Evolutionary conservation across 2,888 invertebrate genomes (phyloP).

Genomic region (Agrochola lychnidis): DNA sequence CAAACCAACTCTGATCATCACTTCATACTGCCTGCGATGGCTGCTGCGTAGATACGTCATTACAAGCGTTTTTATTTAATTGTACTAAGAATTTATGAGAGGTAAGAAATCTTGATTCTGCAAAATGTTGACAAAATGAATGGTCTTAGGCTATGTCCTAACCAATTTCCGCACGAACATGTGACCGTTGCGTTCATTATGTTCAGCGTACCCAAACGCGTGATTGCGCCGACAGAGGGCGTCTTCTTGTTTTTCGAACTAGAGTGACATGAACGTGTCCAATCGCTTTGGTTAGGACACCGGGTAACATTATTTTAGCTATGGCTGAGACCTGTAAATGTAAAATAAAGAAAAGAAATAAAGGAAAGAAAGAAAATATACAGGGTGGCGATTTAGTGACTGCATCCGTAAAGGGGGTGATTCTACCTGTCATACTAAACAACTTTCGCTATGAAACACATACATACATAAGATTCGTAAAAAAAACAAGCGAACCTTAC

Average conservation of each 20-base stretch:
- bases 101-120: constrained; percentile 1
- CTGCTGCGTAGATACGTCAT: constrained; percentile 39
- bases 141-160: not conserved
- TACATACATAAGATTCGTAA: too few relatives aligned
- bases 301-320: not conserved
- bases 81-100: not conserved
- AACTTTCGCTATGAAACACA: too few relatives aligned
- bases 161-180: not conserved
- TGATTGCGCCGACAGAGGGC: not conserved
- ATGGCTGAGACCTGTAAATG: not conserved
- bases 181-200: not conserved
- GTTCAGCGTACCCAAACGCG: not conserved
- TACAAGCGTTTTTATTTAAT: not conserved
- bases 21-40: constrained; percentile 86
- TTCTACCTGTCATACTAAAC: too few relatives aligned
- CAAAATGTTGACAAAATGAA: not conserved
- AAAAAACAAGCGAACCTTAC: too few relatives aligned
- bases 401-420: too few relatives aligned
- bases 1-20: constrained; percentile 85
- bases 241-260: not conserved
- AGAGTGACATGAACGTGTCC: not conserved
- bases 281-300: not conserved
- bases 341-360: not conserved
- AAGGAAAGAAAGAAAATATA: not conserved
- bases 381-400: too few relatives aligned